phyloP scores from a whole-genome alignment of 1,140 invertebrate species.

The Tetramorium parvispinum region DNA sequence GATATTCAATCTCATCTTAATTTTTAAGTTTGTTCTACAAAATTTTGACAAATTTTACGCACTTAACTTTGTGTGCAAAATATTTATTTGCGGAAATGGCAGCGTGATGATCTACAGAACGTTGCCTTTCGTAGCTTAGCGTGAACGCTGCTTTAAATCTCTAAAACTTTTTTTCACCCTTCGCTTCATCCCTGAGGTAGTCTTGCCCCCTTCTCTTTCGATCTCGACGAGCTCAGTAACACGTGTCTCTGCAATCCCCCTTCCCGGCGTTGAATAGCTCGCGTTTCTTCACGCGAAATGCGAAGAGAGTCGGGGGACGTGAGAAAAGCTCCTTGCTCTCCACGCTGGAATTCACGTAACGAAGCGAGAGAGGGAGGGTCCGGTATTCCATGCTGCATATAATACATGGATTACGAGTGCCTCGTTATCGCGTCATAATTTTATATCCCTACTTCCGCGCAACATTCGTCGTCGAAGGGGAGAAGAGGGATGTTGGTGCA shows the following conservation, averaged over 20 bases:
- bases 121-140: neutral
- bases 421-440: slow-evolving; percentile 66
- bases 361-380: neutral
- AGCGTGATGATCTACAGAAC: neutral
- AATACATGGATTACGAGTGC: slow-evolving; percentile 11
- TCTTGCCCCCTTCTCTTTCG: neutral
- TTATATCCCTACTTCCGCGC: slow-evolving; percentile 65
- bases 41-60: neutral
- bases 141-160: neutral
- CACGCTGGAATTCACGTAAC: slow-evolving; percentile 33
- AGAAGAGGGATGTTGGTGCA: slow-evolving; percentile 35
- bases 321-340: slow-evolving; percentile 13
- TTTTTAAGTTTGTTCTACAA: neutral
- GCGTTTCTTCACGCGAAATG: slow-evolving; percentile 46
- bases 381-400: neutral
- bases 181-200: slow-evolving; percentile 9
- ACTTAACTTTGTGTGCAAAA: neutral
- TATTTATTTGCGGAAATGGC: neutral
- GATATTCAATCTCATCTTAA: neutral
- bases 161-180: neutral
- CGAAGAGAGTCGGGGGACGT: neutral
- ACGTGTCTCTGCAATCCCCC: slow-evolving; percentile 49
- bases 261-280: slow-evolving; percentile 51
- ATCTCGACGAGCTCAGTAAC: slow-evolving; percentile 34
- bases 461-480: slow-evolving; percentile 43